A percentile compares a stretch with the other conserved stretches of the same genome.
These are phyloP conservation scores for Heteromormyrus szaboi DNA, from an alignment of 2,797 vertebrate species.

Conservation along the genomic window DNA sequence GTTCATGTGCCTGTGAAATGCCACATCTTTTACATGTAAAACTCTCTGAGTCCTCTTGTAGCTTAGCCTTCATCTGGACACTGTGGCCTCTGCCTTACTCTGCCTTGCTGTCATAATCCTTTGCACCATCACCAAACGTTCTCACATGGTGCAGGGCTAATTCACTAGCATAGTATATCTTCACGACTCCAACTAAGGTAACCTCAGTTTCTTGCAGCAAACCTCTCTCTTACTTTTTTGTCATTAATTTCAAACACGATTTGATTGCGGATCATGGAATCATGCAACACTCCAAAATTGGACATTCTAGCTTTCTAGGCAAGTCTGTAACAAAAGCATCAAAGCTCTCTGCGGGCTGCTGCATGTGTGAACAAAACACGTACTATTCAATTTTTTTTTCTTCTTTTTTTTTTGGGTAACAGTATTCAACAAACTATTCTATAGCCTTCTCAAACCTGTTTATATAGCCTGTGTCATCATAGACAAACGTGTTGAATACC, in stretches of 20 bases:
- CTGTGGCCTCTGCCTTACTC: not conserved
- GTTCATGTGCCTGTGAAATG: not conserved
- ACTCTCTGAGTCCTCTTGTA: not conserved
- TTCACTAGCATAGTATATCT: slow-evolving; percentile 22
- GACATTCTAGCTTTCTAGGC: too few species aligned
- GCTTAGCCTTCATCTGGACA: not conserved
- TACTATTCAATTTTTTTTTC: too few species aligned
- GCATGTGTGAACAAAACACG: too few species aligned
- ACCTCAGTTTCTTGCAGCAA: slow-evolving; percentile 4
- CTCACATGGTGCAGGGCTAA: slow-evolving; percentile 4
- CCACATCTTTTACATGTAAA: not conserved
- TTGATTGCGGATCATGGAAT: not conserved
- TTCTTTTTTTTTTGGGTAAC: too few species aligned
- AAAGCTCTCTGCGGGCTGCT: too few species aligned
- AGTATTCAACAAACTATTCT: too few species aligned
- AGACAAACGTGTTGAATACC: too few species aligned
- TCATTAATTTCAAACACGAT: slow-evolving; percentile 18
- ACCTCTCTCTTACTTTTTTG: not conserved
- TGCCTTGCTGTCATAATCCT: not conserved
- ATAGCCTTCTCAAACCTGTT: too few species aligned
- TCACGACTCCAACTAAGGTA: not conserved
- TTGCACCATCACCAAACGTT: slow-evolving; percentile 18
- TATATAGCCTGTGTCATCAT: too few species aligned
- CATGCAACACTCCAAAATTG: too few species aligned
- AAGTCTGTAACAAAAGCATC: too few species aligned